Conservation (phyloP, 2,113 vertebrate genomes). For the Sinocyclocheilus grahami region DNA sequence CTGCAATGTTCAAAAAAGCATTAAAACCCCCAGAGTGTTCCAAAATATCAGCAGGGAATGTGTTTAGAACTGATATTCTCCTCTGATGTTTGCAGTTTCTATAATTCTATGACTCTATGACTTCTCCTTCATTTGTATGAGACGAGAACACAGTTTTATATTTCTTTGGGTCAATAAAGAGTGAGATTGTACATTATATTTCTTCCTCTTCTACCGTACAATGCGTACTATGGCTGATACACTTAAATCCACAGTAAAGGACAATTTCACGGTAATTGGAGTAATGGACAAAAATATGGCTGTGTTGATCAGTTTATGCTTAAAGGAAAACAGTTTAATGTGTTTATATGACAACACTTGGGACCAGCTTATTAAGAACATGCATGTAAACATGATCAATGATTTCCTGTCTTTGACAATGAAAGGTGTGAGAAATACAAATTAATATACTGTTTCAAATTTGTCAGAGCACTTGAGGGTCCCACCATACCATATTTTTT, state of each 20-base stretch:
- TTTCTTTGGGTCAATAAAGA: background rate
- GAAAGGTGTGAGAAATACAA: background rate
- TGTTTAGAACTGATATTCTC: background rate
- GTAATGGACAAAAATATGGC: background rate
- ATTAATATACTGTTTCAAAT: background rate
- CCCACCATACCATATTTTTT: background rate
- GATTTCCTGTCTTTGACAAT: background rate
- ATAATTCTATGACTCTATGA: background rate
- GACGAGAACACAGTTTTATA: background rate
- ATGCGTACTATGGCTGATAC: background rate
- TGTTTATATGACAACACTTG: background rate
- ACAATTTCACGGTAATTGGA: background rate
- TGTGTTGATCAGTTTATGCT: background rate
- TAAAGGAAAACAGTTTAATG: background rate
- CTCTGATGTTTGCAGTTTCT: background rate
- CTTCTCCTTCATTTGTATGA: background rate
- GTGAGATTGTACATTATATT: background rate
- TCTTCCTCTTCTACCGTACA: background rate
- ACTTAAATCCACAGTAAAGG: background rate
- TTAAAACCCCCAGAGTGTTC: background rate
- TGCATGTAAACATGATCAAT: background rate
- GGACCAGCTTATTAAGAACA: background rate
- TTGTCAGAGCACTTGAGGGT: background rate
- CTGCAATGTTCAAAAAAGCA: background rate
- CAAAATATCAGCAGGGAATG: no score